Evolutionary conservation across 2,113 vertebrate species (phyloP), one percentile per base, ranked within the genome.

Genomic region (Hippocampus mohnikei): DNA sequence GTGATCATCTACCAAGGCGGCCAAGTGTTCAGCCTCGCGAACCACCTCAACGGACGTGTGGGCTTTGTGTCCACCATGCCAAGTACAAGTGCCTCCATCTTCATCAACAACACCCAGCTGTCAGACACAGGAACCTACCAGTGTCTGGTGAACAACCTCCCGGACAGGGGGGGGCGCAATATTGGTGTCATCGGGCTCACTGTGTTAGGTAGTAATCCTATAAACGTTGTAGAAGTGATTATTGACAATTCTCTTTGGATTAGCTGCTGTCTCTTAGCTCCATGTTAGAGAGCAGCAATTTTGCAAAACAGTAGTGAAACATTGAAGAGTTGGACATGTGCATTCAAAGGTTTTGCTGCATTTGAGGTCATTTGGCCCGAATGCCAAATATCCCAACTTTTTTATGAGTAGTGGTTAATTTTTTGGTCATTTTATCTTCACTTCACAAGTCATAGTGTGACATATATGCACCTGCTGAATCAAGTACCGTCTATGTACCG

Each of bases 81-180:
- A 83, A 95, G 95, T 84, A 98, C 95, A 92, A 98, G 96, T 93
- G 97, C 96, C 92, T 99, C 97, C 80, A 95, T 99, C 89, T 97
- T 98, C 92, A 98, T 99, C 92, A 99, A 99, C 91, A 98, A 96
- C 88, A 98, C 96, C 52, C 96, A 97, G 90, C 93, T 98, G 3
- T 94, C 95, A 0, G 97, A 99, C 89, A 99, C 97, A 4, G 97
- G 97, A 81, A 99, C 97, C 0, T 98, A 99, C 91, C 97, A 99
- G 92, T 99, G 97, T 87, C 93, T 99, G 91, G 97, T 99, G 87
- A 99, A 98, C 92, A 99, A 99, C 80, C 93, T 97, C 75, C 97
- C 97, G 0, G 97, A 98, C 85, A 90, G 95, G 90, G 96, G 95
- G 7, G 94, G 95, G 72, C 93, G 96, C 71, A 98, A 96, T 84